Evolutionary conservation across 2,888 invertebrate species (phyloP), one percentile per base, ranked within the genome.

Genomic region (Julus scandinavius): DNA sequence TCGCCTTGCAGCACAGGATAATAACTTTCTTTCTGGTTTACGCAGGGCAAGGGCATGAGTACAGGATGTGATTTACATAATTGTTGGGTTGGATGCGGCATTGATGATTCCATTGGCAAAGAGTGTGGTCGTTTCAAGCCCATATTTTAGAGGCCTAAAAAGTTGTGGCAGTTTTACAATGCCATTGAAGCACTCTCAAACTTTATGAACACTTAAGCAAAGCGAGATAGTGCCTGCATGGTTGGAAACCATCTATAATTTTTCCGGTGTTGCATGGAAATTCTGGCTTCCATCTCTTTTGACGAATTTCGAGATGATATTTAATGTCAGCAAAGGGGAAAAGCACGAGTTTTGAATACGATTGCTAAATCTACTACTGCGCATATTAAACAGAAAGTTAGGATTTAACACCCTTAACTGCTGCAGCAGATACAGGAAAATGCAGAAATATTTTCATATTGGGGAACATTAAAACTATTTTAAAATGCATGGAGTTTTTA

Each of bases 161-260:
- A 80, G 80, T 80, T 80, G 11, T 80, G 80, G 80, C 80, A 80
- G 80, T 80, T 80, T 80, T 80, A 80, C 80, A 80, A 40, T 80
- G 80, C 29, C 80, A 29, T 40, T 80, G 80, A 80, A 80, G 38
- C 38, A 38, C 80, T 80, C 38, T 80, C 13, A 38, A 13, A 15
- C 38, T 80, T 80, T 80, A 80, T 80, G 80, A 80, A 80, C 80
- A 80, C 80, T 80, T 80, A 13, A 5, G 80, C 38, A 80, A 80
- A 80, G 38, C 80, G 80, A 80, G 38, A 80, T 80, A 40, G 72
- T 29, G 72, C 72, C 20, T 20, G 20, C 29, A 20, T 72, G 72
- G 29, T 9, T 20, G 20, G 72, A 72, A 72, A 72, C 20, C 72
- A 72, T 72, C 72, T 29, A 72, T 72, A 72, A 72, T 72, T 72